Percentiles rank a stretch among this genome's conserved stretches.
These are phyloP conservation scores for Crossaster papposus DNA, from an alignment of 53 echinoderm and acorn worm species.

Conservation along the genomic window DNA sequence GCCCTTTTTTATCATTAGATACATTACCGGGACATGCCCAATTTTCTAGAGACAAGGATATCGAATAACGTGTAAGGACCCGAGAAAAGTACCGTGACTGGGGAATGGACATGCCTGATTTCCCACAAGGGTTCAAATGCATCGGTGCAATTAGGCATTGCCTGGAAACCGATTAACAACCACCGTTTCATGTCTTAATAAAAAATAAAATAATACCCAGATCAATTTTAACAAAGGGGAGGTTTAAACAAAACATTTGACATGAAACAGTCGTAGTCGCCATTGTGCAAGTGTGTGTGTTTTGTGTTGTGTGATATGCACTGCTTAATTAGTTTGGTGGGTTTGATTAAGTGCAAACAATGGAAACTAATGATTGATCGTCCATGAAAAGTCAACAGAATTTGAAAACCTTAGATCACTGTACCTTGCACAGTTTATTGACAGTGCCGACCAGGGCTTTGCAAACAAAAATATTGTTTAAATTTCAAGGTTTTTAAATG, in stretches of 20 bases:
- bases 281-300: neutral
- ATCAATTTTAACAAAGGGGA: neutral
- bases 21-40: neutral
- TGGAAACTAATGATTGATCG: neutral
- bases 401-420: neutral
- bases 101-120: neutral
- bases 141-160: neutral
- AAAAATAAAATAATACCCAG: neutral
- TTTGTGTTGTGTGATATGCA: neutral
- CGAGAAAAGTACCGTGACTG: neutral
- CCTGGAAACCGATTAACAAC: neutral
- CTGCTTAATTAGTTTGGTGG: neutral
- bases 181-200: neutral
- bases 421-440: no score
- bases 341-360: neutral
- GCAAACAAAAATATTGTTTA: no score
- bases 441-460: no score
- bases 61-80: neutral
- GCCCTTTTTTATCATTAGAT: neutral
- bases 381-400: neutral
- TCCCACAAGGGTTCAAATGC: neutral
- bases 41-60: neutral
- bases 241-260: neutral
- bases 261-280: slow-evolving; percentile 1
- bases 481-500: no score